These are phyloP conservation scores for Procapra przewalskii DNA, from an alignment of 2,113 vertebrate genomes.

Conservation along the genomic window DNA sequence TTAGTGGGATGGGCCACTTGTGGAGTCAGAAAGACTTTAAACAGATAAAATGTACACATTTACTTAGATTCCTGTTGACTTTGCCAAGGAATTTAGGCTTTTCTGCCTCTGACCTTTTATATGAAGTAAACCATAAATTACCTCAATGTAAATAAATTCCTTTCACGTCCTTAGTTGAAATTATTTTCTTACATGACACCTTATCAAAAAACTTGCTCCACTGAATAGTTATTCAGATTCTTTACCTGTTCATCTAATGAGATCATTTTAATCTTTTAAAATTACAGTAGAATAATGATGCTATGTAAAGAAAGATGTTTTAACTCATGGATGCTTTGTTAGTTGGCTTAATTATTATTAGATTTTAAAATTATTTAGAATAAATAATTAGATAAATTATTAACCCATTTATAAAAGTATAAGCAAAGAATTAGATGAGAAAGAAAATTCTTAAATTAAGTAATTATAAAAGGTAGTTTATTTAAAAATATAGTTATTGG, in stretches of 20 bases:
- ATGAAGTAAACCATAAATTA: slow-evolving; percentile 27
- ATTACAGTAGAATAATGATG: not conserved
- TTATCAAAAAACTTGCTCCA: not conserved
- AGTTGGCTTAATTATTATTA: slow-evolving; percentile 8
- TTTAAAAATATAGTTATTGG: not conserved
- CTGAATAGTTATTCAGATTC: not conserved
- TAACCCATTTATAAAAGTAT: not conserved
- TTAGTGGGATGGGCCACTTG: not conserved
- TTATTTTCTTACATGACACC: not conserved
- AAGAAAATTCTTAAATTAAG: slow-evolving; percentile 27
- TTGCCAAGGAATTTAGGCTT: slow-evolving; percentile 30
- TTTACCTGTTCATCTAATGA: not conserved
- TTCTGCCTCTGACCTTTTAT: not conserved
- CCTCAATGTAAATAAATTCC: slow-evolving; percentile 30
- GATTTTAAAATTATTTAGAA: slow-evolving; percentile 37
- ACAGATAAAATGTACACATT: not conserved
- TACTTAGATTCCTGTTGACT: slow-evolving; percentile 35
- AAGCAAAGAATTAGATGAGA: not conserved
- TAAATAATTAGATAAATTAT: not conserved
- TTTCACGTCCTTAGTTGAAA: slow-evolving; percentile 44
- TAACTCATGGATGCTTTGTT: not conserved
- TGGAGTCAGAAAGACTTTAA: slow-evolving; percentile 17
- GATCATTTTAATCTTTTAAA: slow-evolving; percentile 23
- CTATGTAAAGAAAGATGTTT: not conserved
- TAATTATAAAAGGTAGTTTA: not conserved